Evolutionary conservation across 2,797 vertebrate species (phyloP).

Genomic region (Sebastes hubbsi): DNA sequence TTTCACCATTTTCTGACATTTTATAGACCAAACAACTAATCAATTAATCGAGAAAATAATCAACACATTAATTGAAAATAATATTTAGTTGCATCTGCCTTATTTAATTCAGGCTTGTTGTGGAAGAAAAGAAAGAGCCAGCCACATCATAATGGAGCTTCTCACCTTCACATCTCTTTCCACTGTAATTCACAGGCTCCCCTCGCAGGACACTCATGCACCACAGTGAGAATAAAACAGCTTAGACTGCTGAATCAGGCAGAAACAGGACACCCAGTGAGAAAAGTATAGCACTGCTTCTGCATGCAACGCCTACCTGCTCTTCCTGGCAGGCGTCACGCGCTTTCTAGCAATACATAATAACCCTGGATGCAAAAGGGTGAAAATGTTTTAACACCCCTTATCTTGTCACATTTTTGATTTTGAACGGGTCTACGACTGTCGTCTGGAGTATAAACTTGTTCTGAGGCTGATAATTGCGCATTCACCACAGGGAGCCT

Average conservation of each 20-base stretch:
- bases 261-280: conserved; percentile 56
- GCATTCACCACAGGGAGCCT: conserved; percentile 57
- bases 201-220: conserved; percentile 35
- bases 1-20: not conserved
- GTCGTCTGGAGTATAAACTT: conserved; percentile 47
- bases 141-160: conserved; percentile 15
- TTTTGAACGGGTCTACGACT: conserved; percentile 31
- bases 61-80: not conserved
- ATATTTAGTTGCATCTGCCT: not conserved
- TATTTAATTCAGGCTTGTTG: not conserved
- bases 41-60: not conserved
- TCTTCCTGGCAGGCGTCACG: not conserved
- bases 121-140: conserved; percentile 4
- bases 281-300: conserved; percentile 42
- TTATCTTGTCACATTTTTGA: conserved; percentile 43
- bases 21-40: not conserved
- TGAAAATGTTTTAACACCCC: conserved; percentile 22
- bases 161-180: conserved; percentile 48
- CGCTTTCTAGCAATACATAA: conserved; percentile 27
- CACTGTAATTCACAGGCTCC: conserved; percentile 42
- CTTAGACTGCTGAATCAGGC: conserved; percentile 68
- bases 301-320: conserved; percentile 23
- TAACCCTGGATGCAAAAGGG: conserved; percentile 26
- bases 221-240: conserved; percentile 50
- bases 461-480: conserved; percentile 65